Evolutionary conservation across 2,113 vertebrate species (phyloP).

Genomic region (Oryzias celebensis): DNA sequence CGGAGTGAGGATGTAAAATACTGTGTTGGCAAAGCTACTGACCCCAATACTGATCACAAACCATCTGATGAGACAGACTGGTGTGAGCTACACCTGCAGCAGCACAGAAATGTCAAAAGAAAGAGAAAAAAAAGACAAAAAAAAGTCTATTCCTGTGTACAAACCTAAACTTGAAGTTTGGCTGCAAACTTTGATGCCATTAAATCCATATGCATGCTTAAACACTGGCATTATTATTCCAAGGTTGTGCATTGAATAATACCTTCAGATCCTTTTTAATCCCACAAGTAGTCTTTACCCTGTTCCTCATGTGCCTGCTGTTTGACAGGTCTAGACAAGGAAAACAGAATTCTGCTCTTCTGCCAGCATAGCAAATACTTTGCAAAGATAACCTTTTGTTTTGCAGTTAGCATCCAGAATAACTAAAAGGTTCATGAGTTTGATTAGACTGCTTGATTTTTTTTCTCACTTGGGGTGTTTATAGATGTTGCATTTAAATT

Average conservation of each 20-base stretch:
- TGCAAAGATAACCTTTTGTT: constrained; percentile 57
- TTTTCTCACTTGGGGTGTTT: not conserved
- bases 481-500: too few species aligned
- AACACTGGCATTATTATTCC: constrained; percentile 7
- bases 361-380: constrained; percentile 50
- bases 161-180: not conserved
- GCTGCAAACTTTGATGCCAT: not conserved
- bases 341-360: constrained; percentile 38
- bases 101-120: constrained; percentile 19
- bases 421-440: constrained; percentile 41
- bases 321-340: constrained; percentile 46
- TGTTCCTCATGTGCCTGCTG: constrained; percentile 17
- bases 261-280: constrained; percentile 33
- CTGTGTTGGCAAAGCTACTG: constrained; percentile 65
- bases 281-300: constrained; percentile 33
- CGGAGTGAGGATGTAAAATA: constrained; percentile 46
- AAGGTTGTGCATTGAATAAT: constrained; percentile 16
- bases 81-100: constrained; percentile 22
- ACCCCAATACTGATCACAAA: constrained; percentile 51
- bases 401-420: constrained; percentile 40
- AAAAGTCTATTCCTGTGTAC: constrained; percentile 4
- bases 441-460: constrained; percentile 34
- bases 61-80: constrained; percentile 24
- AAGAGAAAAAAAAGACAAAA: constrained; percentile 4
- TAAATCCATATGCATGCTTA: not conserved